Percentiles rank a stretch among this genome's conserved stretches.
Evolutionary conservation across 2,888 invertebrate genomes (phyloP).

Genomic region (Molorchus minor): DNA sequence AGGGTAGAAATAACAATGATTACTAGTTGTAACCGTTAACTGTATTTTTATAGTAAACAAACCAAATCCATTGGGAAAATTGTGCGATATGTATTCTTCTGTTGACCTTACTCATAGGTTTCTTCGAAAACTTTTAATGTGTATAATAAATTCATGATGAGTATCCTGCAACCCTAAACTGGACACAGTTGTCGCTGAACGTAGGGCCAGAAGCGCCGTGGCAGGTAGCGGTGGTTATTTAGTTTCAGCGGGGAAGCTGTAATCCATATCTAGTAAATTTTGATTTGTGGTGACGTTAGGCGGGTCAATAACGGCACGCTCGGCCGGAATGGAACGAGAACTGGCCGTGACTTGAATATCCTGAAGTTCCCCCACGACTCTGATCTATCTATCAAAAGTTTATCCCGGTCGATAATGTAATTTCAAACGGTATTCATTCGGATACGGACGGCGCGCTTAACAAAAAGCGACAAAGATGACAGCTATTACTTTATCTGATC

Average conservation of each 20-base stretch:
- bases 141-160: no score
- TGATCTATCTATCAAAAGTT: conserved; percentile 56
- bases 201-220: no score
- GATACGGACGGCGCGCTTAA: conserved; percentile 45
- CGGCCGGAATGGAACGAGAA: conserved; percentile 43
- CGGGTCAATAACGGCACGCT: conserved; percentile 51
- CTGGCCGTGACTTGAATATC: conserved; percentile 50
- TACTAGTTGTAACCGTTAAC: no score
- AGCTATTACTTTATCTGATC: conserved; percentile 39
- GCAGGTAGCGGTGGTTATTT: conserved; percentile 10
- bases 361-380: conserved; percentile 43
- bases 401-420: conserved; percentile 54
- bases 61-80: no score
- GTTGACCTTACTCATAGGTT: no score
- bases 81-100: no score
- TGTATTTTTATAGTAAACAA: no score
- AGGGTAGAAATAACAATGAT: no score
- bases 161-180: no score
- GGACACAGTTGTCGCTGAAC: no score
- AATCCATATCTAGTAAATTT: conserved; percentile 47
- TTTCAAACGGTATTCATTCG: conserved; percentile 46
- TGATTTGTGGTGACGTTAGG: conserved; percentile 55
- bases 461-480: conserved; percentile 39
- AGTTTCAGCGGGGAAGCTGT: conserved; percentile 19
- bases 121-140: no score